Evolutionary conservation across 1,140 invertebrate genomes (phyloP), one percentile per base, ranked within the genome.

Genomic region (Macrocentrus cingulum): DNA sequence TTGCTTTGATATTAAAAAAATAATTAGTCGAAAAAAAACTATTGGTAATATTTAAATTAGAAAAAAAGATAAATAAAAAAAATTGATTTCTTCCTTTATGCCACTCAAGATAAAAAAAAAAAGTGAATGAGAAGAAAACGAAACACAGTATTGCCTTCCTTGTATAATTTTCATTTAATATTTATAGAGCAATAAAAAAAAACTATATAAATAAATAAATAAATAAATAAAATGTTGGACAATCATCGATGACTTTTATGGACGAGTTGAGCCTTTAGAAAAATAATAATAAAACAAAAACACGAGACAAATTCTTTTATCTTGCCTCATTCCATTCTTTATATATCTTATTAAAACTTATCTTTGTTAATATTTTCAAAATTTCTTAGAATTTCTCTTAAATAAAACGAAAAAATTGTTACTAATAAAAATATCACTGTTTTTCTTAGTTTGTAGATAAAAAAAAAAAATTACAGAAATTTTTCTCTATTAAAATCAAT

Each of bases 121-220:
- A 61, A 60, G 53, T 62, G 53, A 66, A 51, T 55, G 44, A 39
- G 11, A 18, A 42, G 58, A 62, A 58, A 59, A 46, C 42, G 53
- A 64, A 50, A 76, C 74, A 77, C 75, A 76, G 74, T 70, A 74
- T 77, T 75, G 76, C 76, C 75, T 79, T 77, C 66, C 69, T 70
- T 60, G 64, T 68, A 13, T 15, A 13, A 56, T 54, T 65, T 63
- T 75, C 66, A 56, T 68, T 68, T 76, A 72, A 68, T 62, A 66
- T 76, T 77, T 67, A 67, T 67, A 71, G 60, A 74, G 71, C 74
- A 78, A 76, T 78, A n/a, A n/a, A n/a, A n/a, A n/a, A n/a, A n/a
- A n/a, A n/a, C n/a, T n/a, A n/a, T n/a, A n/a, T n/a, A n/a, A n/a
- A n/a, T n/a, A 77, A 76, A 71, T 74, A 64, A 59, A 22, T 41